Base-by-base conservation (phyloP, 1,140 invertebrate genomes). In the Adoxophyes honmai region DNA sequence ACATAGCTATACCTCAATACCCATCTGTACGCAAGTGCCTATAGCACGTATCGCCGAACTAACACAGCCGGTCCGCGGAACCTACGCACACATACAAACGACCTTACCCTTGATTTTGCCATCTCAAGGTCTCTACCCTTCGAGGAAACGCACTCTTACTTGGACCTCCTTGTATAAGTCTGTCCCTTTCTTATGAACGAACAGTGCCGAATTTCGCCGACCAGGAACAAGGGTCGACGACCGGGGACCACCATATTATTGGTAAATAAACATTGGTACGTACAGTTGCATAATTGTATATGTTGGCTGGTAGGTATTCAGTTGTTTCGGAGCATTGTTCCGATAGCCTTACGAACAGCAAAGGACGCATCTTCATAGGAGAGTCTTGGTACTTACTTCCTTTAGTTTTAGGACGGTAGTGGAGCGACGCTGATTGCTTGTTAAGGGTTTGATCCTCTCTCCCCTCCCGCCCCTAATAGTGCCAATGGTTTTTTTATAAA, bases 41-140 rank as follows among this genome's bases (percentile, higher is more conserved):
- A 15, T 13, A 33, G 11, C 21, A 44, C 10, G 42, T 21, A 18
- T 48, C 18, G 11, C 18, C 16, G 42, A 48, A 48, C 42, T 48
- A 48, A 48, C 42, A 48, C 42, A 48, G 42, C 62, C 57, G 60
- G 66, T 71, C 64, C 64, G 51, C 53, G 62, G 62, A 38, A 63
- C 54, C 55, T 55, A 78, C 75, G 59, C 84, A 81, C 80, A 83
- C 81, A 71, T 55, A 33, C 58, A 42, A 66, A 72, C 53, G 58
- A 65, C 72, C 64, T 88, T 88, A 88, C 83, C 85, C 85, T 88
- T 88, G 85, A 88, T 88, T 88, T 88, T 85, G 81, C 83, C 74
- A 75, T 80, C 81, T 88, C 85, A 88, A 88, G 85, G 85, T 88
- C 85, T 86, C 85, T 88, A 86, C 81, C 83, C 85, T 84, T 78